Evolutionary conservation across 2,797 vertebrate genomes (phyloP), one percentile per base, ranked within the genome.

Genomic region (Myotis vivesi): DNA sequence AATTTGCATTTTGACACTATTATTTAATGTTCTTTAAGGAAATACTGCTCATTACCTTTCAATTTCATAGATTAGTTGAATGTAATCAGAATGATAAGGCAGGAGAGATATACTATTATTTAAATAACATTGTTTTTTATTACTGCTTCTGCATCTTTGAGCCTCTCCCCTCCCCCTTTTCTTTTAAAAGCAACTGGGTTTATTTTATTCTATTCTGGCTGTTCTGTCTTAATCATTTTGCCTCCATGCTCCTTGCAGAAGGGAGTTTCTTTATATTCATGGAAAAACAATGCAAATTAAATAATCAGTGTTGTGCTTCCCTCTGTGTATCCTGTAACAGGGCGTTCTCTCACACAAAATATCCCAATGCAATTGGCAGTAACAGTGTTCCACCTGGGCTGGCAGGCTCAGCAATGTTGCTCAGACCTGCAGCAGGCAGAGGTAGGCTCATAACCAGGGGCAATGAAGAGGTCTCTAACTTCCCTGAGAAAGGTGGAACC

Each of bases 1-100:
- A 98, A 98, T 98, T 98, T 98, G 98, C 98, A 98, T 98, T 98
- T 98, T 98, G 98, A 98, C 98, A 98, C 98, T 98, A 98, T 98
- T 98, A 98, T 98, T 98, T 98, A 98, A 98, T 98, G 97, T 97
- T 97, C 97, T 98, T 98, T 98, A 98, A 98, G 98, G 98, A 98
- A 98, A 98, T 98, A 98, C 97, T 98, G 95, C 97, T 98, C 98
- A 98, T 98, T 98, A 98, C 98, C 97, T 98, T 98, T 97, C 98
- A 98, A 97, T 98, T 98, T 97, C 97, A 97, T 94, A 98, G 98
- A 98, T 98, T 98, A 98, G 96, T 97, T 97, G 97, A 98, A 97
- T 97, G 98, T 97, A 98, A 98, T 98, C 97, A 97, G 97, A 98
- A 98, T 97, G 97, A 98, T 98, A 98, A 98, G 97, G 96, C 96